phyloP scores from a whole-genome alignment of 2,888 invertebrate species.

The Gastrophysa polygoni region DNA sequence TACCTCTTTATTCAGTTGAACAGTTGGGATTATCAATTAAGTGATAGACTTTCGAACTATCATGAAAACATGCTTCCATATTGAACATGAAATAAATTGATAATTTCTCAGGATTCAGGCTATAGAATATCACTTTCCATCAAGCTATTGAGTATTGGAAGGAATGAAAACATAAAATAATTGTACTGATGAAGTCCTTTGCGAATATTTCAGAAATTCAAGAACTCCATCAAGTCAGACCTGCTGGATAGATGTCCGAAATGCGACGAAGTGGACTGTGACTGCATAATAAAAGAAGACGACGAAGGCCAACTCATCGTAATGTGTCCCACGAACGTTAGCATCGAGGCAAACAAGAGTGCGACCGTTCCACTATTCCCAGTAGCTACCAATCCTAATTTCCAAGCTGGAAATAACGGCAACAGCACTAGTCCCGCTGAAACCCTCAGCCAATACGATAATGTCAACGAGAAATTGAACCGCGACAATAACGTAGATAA shows the following conservation, averaged over 20 bases:
- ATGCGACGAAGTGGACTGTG: conserved; percentile 81
- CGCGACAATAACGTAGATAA: conserved; percentile 7
- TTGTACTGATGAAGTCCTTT: too few relatives aligned
- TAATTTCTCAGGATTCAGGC: too few relatives aligned
- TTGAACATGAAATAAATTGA: too few relatives aligned
- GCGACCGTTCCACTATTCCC: conserved; percentile 12
- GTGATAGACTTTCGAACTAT: too few relatives aligned
- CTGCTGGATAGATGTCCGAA: conserved; percentile 70
- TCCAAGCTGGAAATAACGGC: conserved; percentile 12
- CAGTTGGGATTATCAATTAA: too few relatives aligned
- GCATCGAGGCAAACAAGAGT: conserved; percentile 24
- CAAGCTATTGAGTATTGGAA: too few relatives aligned
- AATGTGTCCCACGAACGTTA: conserved; percentile 42
- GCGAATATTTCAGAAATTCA: conserved; percentile 77
- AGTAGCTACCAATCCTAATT: conserved; percentile 19
- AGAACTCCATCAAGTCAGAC: conserved; percentile 75
- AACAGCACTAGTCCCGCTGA: conserved; percentile 25
- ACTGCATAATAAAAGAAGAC: conserved; percentile 60
- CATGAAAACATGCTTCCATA: too few relatives aligned
- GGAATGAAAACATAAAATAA: too few relatives aligned
- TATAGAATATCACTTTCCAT: too few relatives aligned
- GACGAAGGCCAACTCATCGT: conserved; percentile 49
- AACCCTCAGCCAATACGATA: conserved; percentile 42
- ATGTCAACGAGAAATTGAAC: conserved; percentile 31
- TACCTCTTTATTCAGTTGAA: too few relatives aligned